A percentile compares a stretch with the other conserved stretches of the same genome.
These are phyloP conservation scores for Linepithema humile DNA, from an alignment of 1,140 invertebrate genomes.

Conservation along the genomic window DNA sequence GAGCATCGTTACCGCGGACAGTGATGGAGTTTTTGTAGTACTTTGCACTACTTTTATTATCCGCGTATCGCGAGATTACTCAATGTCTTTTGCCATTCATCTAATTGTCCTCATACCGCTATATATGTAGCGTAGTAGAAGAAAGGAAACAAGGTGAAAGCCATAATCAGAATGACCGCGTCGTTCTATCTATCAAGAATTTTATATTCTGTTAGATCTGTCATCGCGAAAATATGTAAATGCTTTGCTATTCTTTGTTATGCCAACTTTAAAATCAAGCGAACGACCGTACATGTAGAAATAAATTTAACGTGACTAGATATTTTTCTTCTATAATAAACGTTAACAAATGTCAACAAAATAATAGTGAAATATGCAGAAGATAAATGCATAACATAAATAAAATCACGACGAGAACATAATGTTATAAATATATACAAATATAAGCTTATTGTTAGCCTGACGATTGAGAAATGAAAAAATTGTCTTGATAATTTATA, in stretches of 20 bases:
- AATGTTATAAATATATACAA: conserved; percentile 19
- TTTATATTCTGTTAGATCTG: not conserved
- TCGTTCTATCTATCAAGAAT: not conserved
- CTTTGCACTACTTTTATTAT: conserved; percentile 42
- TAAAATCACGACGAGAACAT: conserved; percentile 1
- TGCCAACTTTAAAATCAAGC: not conserved
- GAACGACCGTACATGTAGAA: not conserved
- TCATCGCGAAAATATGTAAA: not conserved
- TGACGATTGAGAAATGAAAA: too few species aligned
- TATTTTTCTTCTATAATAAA: conserved; percentile 23
- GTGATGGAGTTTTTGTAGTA: conserved; percentile 57
- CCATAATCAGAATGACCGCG: not conserved
- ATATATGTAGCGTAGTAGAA: too few species aligned
- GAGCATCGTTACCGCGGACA: conserved; percentile 55
- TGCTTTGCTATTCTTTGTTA: not conserved
- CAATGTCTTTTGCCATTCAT: conserved; percentile 13
- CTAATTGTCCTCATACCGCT: conserved; percentile 44
- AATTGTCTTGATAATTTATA: too few species aligned
- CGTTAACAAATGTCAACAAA: not conserved
- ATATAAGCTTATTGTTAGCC: too few species aligned
- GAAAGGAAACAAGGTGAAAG: not conserved
- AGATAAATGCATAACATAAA: conserved; percentile 8
- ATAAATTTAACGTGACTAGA: not conserved
- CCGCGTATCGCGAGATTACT: conserved; percentile 38
- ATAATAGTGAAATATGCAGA: not conserved